These are phyloP conservation scores for Smittia aterrima DNA, from an alignment of 2,888 invertebrate genomes.

Conservation along the genomic window DNA sequence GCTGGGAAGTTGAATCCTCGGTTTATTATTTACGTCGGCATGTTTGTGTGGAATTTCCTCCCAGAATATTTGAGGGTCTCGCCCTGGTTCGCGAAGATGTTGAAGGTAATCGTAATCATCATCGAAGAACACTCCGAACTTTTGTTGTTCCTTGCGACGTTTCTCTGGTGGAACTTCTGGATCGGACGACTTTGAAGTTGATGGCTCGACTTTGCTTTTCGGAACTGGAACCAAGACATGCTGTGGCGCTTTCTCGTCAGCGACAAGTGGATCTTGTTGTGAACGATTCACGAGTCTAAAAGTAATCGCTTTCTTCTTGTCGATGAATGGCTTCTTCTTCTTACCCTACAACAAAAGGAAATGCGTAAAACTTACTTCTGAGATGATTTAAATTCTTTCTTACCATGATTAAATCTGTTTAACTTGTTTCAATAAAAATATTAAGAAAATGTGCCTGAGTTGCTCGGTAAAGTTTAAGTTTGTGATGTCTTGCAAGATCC, in stretches of 20 bases:
- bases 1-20: slow-evolving; percentile 68
- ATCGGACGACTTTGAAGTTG: slow-evolving; percentile 26
- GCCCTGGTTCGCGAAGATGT: slow-evolving; percentile 63
- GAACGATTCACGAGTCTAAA: slow-evolving; percentile 92
- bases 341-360: slow-evolving; percentile 57
- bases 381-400: background rate
- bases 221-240: slow-evolving; percentile 72
- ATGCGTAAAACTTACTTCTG: too few relatives aligned
- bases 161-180: slow-evolving; percentile 53
- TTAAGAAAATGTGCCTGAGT: too few relatives aligned
- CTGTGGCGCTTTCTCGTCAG: slow-evolving; percentile 86
- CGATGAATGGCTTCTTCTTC: slow-evolving; percentile 80
- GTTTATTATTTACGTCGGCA: slow-evolving; percentile 45
- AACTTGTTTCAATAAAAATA: too few relatives aligned
- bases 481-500: too few relatives aligned
- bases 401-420: too few relatives aligned
- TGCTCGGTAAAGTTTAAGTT: too few relatives aligned
- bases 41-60: slow-evolving; percentile 49
- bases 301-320: slow-evolving; percentile 85
- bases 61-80: slow-evolving; percentile 50
- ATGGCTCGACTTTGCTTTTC: slow-evolving; percentile 43
- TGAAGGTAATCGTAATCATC: slow-evolving; percentile 95
- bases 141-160: slow-evolving; percentile 68
- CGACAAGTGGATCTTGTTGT: slow-evolving; percentile 86
- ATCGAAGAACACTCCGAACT: slow-evolving; percentile 90